A percentile compares a stretch with the other conserved stretches of the same genome.
These are phyloP conservation scores for Synanceia verrucosa DNA, from an alignment of 2,797 vertebrate species.

Conservation along the genomic window DNA sequence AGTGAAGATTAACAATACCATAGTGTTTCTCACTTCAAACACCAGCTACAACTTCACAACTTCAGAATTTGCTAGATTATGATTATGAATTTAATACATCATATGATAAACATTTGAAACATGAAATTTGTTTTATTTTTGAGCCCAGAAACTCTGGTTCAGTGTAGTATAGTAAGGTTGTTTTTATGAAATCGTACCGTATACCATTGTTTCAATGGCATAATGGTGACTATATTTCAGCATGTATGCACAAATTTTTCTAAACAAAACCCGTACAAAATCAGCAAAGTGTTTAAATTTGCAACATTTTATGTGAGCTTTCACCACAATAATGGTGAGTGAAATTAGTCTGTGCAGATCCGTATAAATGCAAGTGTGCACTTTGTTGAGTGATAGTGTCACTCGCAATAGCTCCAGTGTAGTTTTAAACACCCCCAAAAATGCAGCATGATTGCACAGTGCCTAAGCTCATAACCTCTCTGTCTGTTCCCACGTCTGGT, in stretches of 20 bases:
- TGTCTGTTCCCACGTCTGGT: conserved; percentile 25
- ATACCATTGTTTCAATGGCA: no score
- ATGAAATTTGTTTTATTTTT: background rate
- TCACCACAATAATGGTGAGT: background rate
- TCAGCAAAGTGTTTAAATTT: background rate
- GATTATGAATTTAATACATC: background rate
- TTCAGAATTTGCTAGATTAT: background rate
- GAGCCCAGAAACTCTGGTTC: no score
- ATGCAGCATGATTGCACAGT: background rate
- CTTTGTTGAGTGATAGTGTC: background rate
- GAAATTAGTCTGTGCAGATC: background rate
- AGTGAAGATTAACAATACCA: background rate
- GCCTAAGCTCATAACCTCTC: conserved; percentile 43
- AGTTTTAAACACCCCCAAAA: background rate
- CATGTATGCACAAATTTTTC: background rate
- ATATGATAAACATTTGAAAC: background rate
- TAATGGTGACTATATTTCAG: no score
- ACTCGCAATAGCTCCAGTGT: background rate
- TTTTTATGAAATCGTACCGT: no score
- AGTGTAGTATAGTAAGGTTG: no score
- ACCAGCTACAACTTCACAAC: background rate
- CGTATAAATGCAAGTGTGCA: background rate
- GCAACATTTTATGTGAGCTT: background rate
- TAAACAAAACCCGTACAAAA: background rate
- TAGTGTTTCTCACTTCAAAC: background rate